A percentile compares a stretch with the other conserved stretches of the same genome.
Evolutionary conservation across 2,113 vertebrate species (phyloP).

Genomic region (Siniperca chuatsi): DNA sequence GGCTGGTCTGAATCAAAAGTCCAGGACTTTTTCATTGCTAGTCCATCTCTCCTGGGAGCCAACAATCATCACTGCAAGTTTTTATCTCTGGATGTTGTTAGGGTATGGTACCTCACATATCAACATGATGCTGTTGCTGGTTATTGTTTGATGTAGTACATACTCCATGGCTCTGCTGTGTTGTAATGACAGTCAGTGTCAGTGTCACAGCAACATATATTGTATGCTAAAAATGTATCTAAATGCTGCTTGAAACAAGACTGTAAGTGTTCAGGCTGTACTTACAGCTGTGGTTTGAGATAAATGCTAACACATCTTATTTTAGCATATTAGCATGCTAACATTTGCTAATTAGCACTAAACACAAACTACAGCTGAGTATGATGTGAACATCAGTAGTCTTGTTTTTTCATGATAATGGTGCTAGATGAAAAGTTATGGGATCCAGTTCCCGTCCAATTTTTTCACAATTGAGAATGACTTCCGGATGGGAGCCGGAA

Average conservation of each 20-base stretch:
- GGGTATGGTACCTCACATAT: neutral
- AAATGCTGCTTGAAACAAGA: neutral
- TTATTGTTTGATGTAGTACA: neutral
- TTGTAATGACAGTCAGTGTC: neutral
- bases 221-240: neutral
- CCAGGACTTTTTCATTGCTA: neutral
- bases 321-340: neutral
- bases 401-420: too few relatives aligned
- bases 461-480: too few relatives aligned
- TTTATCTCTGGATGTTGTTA: constrained; percentile 3
- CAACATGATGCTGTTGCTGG: neutral
- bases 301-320: neutral
- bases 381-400: neutral
- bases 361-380: neutral
- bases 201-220: neutral
- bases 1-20: neutral
- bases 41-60: neutral
- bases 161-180: neutral
- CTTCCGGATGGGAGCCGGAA: too few relatives aligned
- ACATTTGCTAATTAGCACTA: neutral
- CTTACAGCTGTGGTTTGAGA: neutral
- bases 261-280: neutral
- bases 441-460: too few relatives aligned
- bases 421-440: neutral
- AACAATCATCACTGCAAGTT: neutral